Base-by-base conservation (phyloP, 1,140 invertebrate species). In the Drosophila obscura region DNA sequence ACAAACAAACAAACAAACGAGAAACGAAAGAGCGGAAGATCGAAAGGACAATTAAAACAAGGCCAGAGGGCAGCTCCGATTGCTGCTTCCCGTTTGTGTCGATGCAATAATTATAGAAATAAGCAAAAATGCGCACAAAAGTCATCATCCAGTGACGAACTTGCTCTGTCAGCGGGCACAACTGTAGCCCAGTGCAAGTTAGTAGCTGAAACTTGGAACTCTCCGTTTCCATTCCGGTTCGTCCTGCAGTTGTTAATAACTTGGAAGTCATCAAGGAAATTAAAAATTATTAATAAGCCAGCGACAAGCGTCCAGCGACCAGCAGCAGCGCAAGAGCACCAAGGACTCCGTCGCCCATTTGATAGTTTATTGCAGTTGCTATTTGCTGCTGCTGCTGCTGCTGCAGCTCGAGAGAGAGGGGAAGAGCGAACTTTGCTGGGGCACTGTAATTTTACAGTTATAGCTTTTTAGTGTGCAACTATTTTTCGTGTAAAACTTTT, bases 401-500 rank as follows among this genome's bases (percentile, higher is more conserved):
- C 5, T 28, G 5, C 26, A 5, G 5, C 5, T 28, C 26, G 26
- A 7, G 26, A 1, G 19, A 19, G 26, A 28, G 26, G 7, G 26
- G 11, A 4, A 46, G 60, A 51, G 50, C 19, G 19, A 85, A 85
- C 79, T 87, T 85, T 79, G 63, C 65, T 75, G 48, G 64, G 78
- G 79, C 80, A 85, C 82, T 85, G 87, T 85, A 88, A 82, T 68
- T 87, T 87, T 73, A 79, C 82, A 87, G 82, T 87, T 87, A 87
- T 87, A 87, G 83, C 82, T 88, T 87, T 83, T 85, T 87, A 78
- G 82, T 82, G 83, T 82, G 82, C 82, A 87, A 87, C 84, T 88
- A 88, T 87, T 87, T 83, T 87, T 88, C 76, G 84, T 87, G 80
- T 83, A 87, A 87, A 87, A 88, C 83, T 87, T 87, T 87, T 87